These are phyloP conservation scores for Caenorhabditis sulstoni DNA, from an alignment of 2,888 invertebrate species.

Conservation along the genomic window DNA sequence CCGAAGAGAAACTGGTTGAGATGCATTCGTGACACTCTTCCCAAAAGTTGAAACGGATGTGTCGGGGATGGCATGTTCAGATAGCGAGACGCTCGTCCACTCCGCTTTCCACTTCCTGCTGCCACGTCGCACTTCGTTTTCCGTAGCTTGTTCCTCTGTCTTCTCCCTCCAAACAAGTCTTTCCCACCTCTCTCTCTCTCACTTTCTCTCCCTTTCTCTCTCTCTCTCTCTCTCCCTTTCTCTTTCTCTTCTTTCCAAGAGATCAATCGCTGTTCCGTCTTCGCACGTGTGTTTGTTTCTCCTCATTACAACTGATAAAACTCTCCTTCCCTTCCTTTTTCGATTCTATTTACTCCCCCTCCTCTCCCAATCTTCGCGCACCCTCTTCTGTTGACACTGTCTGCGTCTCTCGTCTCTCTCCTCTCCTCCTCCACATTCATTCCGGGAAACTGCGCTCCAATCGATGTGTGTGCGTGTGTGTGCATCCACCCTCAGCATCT, in stretches of 20 bases:
- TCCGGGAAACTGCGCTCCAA: constrained; percentile 30
- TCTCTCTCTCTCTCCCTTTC: not conserved
- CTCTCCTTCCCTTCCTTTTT: not conserved
- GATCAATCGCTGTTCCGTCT: too few species aligned
- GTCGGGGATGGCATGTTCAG: too few species aligned
- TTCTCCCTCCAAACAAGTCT: constrained; percentile 16
- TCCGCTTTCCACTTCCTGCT: not conserved
- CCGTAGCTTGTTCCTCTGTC: not conserved
- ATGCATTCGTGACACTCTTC: not conserved
- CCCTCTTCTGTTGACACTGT: constrained; percentile 17
- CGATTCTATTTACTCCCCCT: constrained; percentile 3
- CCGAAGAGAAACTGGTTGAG: too few species aligned
- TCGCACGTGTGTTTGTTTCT: not conserved
- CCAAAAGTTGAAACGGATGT: not conserved
- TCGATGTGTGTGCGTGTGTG: constrained; percentile 23
- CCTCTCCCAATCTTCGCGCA: constrained; percentile 10
- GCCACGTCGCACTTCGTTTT: constrained; percentile 7
- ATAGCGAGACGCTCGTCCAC: not conserved
- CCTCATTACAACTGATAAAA: constrained; percentile 2
- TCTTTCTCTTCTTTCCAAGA: constrained; percentile 13
- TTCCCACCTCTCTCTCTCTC: constrained; percentile 14
- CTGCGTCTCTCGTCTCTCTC: constrained; percentile 10
- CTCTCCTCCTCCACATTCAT: constrained; percentile 5
- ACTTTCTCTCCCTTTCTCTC: too few species aligned
- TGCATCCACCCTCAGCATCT: too few species aligned